These are phyloP conservation scores for Hycleus phaleratus DNA, from an alignment of 1,140 invertebrate genomes.

Conservation along the genomic window DNA sequence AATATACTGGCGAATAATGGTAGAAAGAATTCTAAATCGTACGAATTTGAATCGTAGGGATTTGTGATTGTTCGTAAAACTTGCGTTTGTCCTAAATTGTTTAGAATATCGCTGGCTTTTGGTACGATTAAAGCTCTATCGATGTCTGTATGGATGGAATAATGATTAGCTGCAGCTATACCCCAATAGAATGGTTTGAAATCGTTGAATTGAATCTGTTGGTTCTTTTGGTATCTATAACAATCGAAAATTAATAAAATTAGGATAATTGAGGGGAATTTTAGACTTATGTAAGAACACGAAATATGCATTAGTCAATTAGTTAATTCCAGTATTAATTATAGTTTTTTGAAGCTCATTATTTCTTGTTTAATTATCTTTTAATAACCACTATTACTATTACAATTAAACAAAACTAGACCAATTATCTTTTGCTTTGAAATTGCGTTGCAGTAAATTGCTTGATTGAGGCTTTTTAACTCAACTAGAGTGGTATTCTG, in stretches of 20 bases:
- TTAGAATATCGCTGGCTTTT: constrained; percentile 60
- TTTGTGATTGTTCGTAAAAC: constrained; percentile 56
- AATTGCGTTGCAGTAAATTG: too few species aligned
- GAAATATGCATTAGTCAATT: not conserved
- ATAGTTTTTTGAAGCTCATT: too few species aligned
- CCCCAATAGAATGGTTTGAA: constrained; percentile 76
- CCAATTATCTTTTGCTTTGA: too few species aligned
- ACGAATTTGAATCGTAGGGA: constrained; percentile 34
- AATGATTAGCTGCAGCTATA: constrained; percentile 63
- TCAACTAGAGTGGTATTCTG: too few species aligned
- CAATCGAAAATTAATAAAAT: not conserved
- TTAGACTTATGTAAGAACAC: not conserved
- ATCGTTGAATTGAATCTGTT: constrained; percentile 44
- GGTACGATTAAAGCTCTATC: constrained; percentile 56
- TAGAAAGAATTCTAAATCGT: constrained; percentile 66
- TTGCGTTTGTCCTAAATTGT: constrained; percentile 54
- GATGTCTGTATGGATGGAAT: constrained; percentile 54
- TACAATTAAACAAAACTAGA: too few species aligned
- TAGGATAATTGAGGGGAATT: not conserved
- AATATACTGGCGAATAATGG: constrained; percentile 59
- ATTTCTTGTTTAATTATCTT: too few species aligned
- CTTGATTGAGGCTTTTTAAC: too few species aligned
- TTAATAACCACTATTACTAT: too few species aligned
- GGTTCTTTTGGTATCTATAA: constrained; percentile 30
- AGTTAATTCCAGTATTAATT: too few species aligned